Conservation (phyloP, 1,140 invertebrate genomes). For the Scaptomyza graminum region DNA sequence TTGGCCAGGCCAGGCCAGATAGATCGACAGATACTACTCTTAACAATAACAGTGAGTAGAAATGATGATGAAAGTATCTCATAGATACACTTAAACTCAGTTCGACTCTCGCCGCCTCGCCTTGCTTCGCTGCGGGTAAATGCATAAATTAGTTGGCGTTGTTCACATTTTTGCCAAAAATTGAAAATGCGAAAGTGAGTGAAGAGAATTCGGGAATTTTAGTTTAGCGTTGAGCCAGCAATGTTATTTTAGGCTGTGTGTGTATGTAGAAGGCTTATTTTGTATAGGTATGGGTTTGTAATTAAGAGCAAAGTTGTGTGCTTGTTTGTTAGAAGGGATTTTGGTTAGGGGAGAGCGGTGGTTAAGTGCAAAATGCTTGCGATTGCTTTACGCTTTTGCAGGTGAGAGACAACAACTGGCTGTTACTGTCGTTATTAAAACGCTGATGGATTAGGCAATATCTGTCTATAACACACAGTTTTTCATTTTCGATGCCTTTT, state of each 20-base stretch:
- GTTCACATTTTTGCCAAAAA: conserved; percentile 25
- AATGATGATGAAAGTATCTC: conserved; percentile 48
- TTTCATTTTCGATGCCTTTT: background rate
- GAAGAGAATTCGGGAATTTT: conserved; percentile 23
- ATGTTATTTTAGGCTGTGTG: background rate
- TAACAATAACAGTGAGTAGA: conserved; percentile 22
- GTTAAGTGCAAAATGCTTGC: conserved; percentile 29
- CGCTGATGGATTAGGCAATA: background rate
- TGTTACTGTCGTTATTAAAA: conserved; percentile 12
- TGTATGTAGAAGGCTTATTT: background rate
- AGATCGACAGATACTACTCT: conserved; percentile 35
- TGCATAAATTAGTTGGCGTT: conserved; percentile 47
- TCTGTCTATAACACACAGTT: background rate
- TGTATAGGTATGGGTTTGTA: conserved; percentile 17
- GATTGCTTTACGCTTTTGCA: conserved; percentile 3
- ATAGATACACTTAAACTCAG: conserved; percentile 50
- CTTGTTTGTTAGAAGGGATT: background rate
- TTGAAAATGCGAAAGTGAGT: conserved; percentile 22
- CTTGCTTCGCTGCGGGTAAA: conserved; percentile 11
- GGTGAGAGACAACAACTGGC: background rate
- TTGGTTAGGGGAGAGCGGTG: background rate
- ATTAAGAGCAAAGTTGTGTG: conserved; percentile 40
- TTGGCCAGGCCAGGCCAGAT: conserved; percentile 23
- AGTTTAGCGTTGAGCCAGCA: background rate
- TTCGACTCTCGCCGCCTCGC: background rate